These are phyloP conservation scores for Graptemys geographica DNA, from an alignment of 2,797 vertebrate genomes.

Conservation along the genomic window DNA sequence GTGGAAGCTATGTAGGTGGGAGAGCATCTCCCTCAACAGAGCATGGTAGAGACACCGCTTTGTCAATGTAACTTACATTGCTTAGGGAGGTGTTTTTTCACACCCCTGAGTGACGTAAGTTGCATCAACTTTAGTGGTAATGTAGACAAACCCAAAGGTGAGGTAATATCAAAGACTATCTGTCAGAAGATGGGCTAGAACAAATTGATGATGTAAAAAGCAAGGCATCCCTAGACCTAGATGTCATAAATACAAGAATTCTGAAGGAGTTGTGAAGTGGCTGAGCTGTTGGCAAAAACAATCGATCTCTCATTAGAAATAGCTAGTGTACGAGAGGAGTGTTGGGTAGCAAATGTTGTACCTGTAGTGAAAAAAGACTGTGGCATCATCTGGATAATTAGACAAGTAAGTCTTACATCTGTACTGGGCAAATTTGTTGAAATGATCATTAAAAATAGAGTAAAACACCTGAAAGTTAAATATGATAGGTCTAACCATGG, in stretches of 20 bases:
- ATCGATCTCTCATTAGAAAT: not conserved
- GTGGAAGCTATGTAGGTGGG: too few species aligned
- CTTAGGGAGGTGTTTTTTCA: too few species aligned
- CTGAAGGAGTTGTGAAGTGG: not conserved
- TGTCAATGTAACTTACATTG: too few species aligned
- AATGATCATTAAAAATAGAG: not conserved
- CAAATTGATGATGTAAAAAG: not conserved
- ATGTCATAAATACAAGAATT: rapidly evolving
- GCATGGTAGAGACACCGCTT: too few species aligned
- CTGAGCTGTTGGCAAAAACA: not conserved
- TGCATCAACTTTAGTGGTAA: too few species aligned
- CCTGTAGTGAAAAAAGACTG: not conserved
- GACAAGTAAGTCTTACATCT: not conserved
- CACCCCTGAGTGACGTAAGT: too few species aligned
- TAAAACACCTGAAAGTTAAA: not conserved
- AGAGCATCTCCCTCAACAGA: too few species aligned
- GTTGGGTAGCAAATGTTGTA: not conserved
- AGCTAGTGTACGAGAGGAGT: not conserved
- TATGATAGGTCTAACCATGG: not conserved
- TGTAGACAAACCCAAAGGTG: too few species aligned
- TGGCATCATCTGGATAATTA: not conserved
- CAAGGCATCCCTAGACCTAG: not conserved
- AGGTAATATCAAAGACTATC: not conserved
- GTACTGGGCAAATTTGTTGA: not conserved
- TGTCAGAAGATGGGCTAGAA: not conserved